Base-by-base conservation (phyloP, 1,140 invertebrate species). In the Onthophagus taurus region DNA sequence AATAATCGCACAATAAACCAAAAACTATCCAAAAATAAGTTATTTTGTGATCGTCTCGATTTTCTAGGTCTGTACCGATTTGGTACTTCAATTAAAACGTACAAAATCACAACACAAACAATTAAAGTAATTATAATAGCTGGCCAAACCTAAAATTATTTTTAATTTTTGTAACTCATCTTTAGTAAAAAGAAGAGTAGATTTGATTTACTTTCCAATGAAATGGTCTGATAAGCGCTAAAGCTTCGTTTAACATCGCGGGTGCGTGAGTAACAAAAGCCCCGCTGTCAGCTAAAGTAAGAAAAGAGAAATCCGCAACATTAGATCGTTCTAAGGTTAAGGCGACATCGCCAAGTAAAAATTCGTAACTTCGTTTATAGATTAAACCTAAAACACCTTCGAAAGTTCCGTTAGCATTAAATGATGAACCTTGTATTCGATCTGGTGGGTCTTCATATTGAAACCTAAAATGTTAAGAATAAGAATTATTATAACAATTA, bases 261-360 rank as follows among this genome's bases (percentile, higher is more conserved):
- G 80, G 79, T 0, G 79, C 76, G 49, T 81, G 79, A 1, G 79
- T 82, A 1, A 80, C 64, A 55, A 83, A 83, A 0, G 79, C 78
- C 8, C 77, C 80, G 31, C 76, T 80, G 52, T 83, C 80, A 1
- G 77, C 78, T 7, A 82, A 59, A 1, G 80, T 82, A 31, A 81
- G 67, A 53, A 82, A 82, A 0, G 79, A 80, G 61, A 81, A 83
- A 52, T 83, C 79, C 0, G 81, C 75, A 1, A 72, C 76, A 48
- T 74, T 72, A 4, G 72, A 69, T 13, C 79, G 61, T 52, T 82
- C 79, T 68, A 75, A 78, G 2, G 78, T 80, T 43, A 83, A 68
- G 0, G 75, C 76, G 4, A 81, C 72, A 49, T 83, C 80, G 1
- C 80, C 80, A 6, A 82, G 61, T 54, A 81, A 78, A 49, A 82